Conservation (phyloP, 2,797 vertebrate species). For the Coregonus ussuriensis region DNA sequence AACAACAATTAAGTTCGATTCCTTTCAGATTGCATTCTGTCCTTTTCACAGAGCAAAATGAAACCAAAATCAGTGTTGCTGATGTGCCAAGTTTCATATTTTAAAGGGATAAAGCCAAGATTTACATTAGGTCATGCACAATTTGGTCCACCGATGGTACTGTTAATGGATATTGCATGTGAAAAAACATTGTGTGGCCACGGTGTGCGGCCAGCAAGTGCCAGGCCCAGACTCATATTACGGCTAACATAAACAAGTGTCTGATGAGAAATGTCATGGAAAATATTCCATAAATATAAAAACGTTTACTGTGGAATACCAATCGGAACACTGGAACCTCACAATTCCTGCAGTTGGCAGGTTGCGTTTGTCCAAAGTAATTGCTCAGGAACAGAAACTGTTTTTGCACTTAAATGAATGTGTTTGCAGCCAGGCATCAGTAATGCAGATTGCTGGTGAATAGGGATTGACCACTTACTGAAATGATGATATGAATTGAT, state of each 20-base stretch:
- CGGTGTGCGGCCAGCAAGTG: conserved; percentile 38
- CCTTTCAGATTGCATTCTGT: conserved; percentile 24
- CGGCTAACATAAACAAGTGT: conserved; percentile 56
- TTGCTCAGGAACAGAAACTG: conserved; percentile 36
- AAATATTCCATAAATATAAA: conserved; percentile 65
- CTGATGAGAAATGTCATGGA: conserved; percentile 60
- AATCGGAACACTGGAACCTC: conserved; percentile 31
- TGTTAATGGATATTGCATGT: conserved; percentile 55
- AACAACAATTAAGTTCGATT: conserved; percentile 32
- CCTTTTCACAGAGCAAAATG: conserved; percentile 43
- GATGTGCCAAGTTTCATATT: conserved; percentile 47
- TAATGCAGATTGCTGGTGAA: too few species aligned
- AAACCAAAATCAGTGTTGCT: conserved; percentile 40
- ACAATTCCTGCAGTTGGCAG: conserved; percentile 24
- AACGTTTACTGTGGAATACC: conserved; percentile 49
- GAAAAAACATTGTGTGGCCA: conserved; percentile 41
- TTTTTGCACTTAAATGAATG: conserved; percentile 40
- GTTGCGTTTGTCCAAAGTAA: conserved; percentile 37
- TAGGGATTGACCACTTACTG: background rate
- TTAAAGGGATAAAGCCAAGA: conserved; percentile 47
- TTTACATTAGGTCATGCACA: conserved; percentile 55
- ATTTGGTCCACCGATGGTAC: conserved; percentile 58
- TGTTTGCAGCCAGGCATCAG: conserved; percentile 27
- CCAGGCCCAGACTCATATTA: conserved; percentile 55
- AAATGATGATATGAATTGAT: conserved; percentile 7